phyloP scores from a whole-genome alignment of 2,888 invertebrate genomes.

The Agonopterix alstromeriana region DNA sequence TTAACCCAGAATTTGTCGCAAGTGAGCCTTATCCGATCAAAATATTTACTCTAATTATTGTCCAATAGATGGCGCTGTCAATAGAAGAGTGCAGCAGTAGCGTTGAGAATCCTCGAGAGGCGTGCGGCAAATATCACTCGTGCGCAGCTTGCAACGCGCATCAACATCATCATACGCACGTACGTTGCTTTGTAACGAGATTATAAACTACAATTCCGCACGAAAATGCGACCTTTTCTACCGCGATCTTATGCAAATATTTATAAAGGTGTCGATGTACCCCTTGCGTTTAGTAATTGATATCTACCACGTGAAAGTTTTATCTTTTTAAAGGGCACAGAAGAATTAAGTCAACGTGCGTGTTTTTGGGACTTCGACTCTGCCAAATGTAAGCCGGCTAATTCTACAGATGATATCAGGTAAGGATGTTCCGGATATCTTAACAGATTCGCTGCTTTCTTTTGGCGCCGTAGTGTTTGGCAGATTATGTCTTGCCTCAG shows the following conservation, averaged over 20 bases:
- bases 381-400: slow-evolving; percentile 72
- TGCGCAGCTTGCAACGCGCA: slow-evolving; percentile 89
- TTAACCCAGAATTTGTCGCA: too few relatives aligned
- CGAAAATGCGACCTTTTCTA: too few relatives aligned
- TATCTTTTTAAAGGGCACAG: slow-evolving; percentile 36
- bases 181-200: slow-evolving; percentile 16
- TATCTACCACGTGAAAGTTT: background rate
- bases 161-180: slow-evolving; percentile 58
- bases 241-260: too few relatives aligned
- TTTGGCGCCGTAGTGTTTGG: too few relatives aligned
- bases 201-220: too few relatives aligned
- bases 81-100: slow-evolving; percentile 52
- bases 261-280: too few relatives aligned
- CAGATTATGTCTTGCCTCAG: too few relatives aligned
- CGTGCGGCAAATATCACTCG: slow-evolving; percentile 88
- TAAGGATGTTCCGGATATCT: slow-evolving; percentile 12
- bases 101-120: slow-evolving; percentile 73
- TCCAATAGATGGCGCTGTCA: slow-evolving; percentile 47
- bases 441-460: too few relatives aligned
- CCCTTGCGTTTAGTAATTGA: too few relatives aligned
- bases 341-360: slow-evolving; percentile 50
- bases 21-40: too few relatives aligned
- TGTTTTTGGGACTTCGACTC: slow-evolving; percentile 82
- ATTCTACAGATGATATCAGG: slow-evolving; percentile 61
- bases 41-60: too few relatives aligned